A percentile compares a stretch with the other conserved stretches of the same genome.
Conservation (phyloP, 2,888 invertebrate species). For the Coelinius sp. region DNA sequence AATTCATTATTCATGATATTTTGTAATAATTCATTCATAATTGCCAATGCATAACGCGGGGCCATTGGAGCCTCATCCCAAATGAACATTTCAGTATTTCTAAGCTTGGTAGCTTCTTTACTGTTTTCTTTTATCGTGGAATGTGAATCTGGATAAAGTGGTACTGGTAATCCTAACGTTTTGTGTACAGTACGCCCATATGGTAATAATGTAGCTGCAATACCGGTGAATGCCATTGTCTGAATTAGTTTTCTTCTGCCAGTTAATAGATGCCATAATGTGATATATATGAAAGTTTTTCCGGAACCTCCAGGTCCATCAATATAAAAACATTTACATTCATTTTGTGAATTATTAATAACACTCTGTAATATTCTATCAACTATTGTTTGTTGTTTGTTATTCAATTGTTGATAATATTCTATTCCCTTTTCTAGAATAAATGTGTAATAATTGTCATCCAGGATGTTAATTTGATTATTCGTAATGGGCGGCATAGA, state of each 20-base stretch:
- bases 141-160: background rate
- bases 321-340: conserved; percentile 1
- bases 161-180: conserved; percentile 47
- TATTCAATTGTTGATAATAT: conserved; percentile 32
- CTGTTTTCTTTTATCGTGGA: too few species aligned
- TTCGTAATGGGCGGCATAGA: background rate
- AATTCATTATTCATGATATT: too few species aligned
- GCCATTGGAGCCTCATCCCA: too few species aligned
- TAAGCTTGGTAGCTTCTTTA: too few species aligned
- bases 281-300: conserved; percentile 47
- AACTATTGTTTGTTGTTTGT: conserved; percentile 39
- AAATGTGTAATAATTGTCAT: background rate
- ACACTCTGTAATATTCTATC: conserved; percentile 25
- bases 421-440: background rate
- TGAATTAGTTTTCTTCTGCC: conserved; percentile 24
- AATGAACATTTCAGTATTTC: too few species aligned
- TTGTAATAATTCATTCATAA: too few species aligned
- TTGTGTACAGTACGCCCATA: conserved; percentile 61
- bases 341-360: too few species aligned
- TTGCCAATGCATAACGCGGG: too few species aligned
- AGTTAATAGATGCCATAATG: conserved; percentile 44
- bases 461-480: background rate
- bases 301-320: background rate
- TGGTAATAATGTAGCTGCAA: background rate
- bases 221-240: conserved; percentile 48